A percentile compares a stretch with the other conserved stretches of the same genome.
phyloP scores from a whole-genome alignment of 2,797 vertebrate species.

The Masticophis lateralis region DNA sequence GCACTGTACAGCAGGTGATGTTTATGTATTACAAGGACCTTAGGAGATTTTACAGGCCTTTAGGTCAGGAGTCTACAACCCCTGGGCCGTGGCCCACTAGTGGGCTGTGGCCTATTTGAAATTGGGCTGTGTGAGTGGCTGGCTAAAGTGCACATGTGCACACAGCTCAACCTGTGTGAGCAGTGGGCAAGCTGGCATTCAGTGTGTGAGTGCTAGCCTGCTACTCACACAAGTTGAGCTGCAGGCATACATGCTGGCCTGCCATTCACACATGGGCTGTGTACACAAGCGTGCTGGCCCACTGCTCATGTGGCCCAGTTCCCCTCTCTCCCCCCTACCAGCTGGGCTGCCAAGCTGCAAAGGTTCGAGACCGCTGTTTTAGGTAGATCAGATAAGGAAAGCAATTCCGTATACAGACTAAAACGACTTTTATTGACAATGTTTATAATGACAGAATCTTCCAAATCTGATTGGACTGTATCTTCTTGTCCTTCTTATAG shows the following conservation, averaged over 20 bases:
- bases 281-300: fast-evolving
- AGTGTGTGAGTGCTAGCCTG: no score
- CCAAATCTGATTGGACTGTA: background rate
- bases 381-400: background rate
- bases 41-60: background rate
- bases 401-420: background rate
- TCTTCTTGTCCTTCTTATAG: background rate
- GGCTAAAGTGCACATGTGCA: background rate
- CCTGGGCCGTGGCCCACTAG: background rate
- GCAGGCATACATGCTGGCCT: fast-evolving
- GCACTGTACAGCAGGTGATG: background rate
- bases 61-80: background rate
- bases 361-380: background rate
- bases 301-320: background rate
- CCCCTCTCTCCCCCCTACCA: background rate
- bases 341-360: background rate
- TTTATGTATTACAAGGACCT: background rate
- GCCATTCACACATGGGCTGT: background rate
- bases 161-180: background rate
- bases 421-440: background rate
- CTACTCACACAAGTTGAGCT: background rate
- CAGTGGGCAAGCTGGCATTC: no score
- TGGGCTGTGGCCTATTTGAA: background rate
- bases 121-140: background rate
- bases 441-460: background rate